Evolutionary conservation across 1,140 invertebrate genomes (phyloP).

Genomic region (Zaprionus ghesquierei): DNA sequence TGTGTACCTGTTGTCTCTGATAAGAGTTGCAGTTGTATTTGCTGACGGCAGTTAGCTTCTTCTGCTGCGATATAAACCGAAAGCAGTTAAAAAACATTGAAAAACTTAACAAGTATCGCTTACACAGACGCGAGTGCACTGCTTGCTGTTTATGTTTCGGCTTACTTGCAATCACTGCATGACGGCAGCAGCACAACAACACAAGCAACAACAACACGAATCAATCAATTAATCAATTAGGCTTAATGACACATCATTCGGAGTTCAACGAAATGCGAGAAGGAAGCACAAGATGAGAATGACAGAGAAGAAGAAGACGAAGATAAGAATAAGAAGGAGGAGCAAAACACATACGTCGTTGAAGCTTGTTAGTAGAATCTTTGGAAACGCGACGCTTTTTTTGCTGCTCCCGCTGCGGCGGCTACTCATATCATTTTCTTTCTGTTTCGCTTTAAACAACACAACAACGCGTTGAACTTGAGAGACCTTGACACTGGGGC

Average conservation of each 20-base stretch:
- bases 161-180: slow-evolving; percentile 26
- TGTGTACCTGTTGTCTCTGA: slow-evolving; percentile 29
- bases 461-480: slow-evolving; percentile 75
- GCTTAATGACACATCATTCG: slow-evolving; percentile 34
- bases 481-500: slow-evolving; percentile 83
- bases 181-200: not conserved
- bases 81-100: not conserved
- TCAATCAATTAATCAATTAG: slow-evolving; percentile 35
- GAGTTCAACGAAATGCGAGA: not conserved
- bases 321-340: not conserved
- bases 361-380: slow-evolving; percentile 19
- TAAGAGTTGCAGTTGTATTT: slow-evolving; percentile 48
- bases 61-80: not conserved
- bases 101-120: not conserved
- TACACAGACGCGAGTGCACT: slow-evolving; percentile 14
- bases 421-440: slow-evolving; percentile 22
- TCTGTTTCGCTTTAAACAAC: slow-evolving; percentile 10
- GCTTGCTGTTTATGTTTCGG: slow-evolving; percentile 13
- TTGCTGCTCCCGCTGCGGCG: not conserved
- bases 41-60: slow-evolving; percentile 13
- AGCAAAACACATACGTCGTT: slow-evolving; percentile 7
- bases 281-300: not conserved
- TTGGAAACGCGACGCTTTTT: slow-evolving; percentile 25
- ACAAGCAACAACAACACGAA: not conserved
- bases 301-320: not conserved